Base-by-base conservation (phyloP, 1,140 invertebrate genomes). In the Heterodera schachtii region DNA sequence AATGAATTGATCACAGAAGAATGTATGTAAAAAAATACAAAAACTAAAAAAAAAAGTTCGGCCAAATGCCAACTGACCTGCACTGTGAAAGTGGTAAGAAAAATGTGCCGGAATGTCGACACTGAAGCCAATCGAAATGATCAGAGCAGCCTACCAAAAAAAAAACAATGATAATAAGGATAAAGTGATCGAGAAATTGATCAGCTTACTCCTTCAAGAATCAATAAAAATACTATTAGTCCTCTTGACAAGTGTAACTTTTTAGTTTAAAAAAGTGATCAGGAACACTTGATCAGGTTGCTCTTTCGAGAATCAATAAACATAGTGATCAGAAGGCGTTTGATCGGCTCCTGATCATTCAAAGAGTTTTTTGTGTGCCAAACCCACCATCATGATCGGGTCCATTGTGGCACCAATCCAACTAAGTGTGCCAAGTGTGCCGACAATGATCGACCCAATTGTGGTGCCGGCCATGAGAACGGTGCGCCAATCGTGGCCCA, bases 101-200 rank as follows among this genome's bases (percentile, higher is more conserved):
- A 88, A 77, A 77, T 87, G 86, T 44, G 86, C 83, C 11, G 86
- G 86, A 75, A 87, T 86, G 66, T 87, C 86, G 3, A 88, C 79
- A 41, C 78, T 82, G 74, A 87, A 91, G 9, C 91, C 91, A 16
- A 92, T 89, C 43, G 90, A 90, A 83, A 92, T 91, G 57, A 92
- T 90, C 60, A 91, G 84, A 52, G 91, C 90, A 49, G 91, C 90
- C 80, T 80, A 5, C n/a, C n/a, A n/a, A 2, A 79, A 21, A 31
- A 31, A 78, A 64, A 64, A 11, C 57, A 19, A 64, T 64, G n/a
- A n/a, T 52, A 52, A 52, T 8, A 52, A n/a, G n/a, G n/a, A n/a
- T n/a, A n/a, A n/a, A n/a, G n/a, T n/a, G n/a, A n/a, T n/a, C n/a
- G n/a, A n/a, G n/a, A n/a, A n/a, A n/a, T n/a, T n/a, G n/a, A n/a